These are phyloP conservation scores for Sebastes elongatus DNA, from an alignment of 2,797 vertebrate species.

Conservation along the genomic window DNA sequence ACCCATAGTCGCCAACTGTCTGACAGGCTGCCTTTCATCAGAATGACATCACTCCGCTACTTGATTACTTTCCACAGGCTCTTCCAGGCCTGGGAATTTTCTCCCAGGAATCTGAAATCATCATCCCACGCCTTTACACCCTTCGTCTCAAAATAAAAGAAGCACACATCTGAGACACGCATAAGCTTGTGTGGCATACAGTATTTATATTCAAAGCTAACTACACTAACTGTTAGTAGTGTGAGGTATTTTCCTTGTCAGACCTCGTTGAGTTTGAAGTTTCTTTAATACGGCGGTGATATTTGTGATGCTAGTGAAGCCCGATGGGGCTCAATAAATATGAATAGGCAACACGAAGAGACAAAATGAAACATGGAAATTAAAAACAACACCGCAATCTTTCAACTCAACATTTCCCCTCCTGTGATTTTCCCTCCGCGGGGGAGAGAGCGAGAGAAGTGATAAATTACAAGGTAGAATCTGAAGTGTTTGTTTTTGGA, in stretches of 20 bases:
- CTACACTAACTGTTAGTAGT: background rate
- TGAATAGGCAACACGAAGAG: background rate
- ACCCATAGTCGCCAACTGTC: slow-evolving; percentile 74
- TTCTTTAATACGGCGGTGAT: background rate
- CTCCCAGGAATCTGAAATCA: slow-evolving; percentile 74
- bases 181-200: slow-evolving; percentile 31
- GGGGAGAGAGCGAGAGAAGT: slow-evolving; percentile 30
- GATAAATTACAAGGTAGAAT: slow-evolving; percentile 78
- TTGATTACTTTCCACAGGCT: slow-evolving; percentile 81
- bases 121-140: slow-evolving; percentile 63
- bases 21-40: slow-evolving; percentile 82
- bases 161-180: slow-evolving; percentile 46
- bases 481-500: slow-evolving; percentile 74
- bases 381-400: slow-evolving; percentile 54
- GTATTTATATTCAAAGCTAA: slow-evolving; percentile 31
- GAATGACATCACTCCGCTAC: slow-evolving; percentile 80
- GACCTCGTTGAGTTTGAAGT: background rate
- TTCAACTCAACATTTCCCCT: slow-evolving; percentile 46
- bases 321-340: slow-evolving; percentile 15
- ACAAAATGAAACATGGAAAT: slow-evolving; percentile 30
- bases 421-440: slow-evolving; percentile 41
- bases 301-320: background rate
- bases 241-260: background rate
- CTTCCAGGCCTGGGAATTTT: slow-evolving; percentile 78
- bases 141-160: slow-evolving; percentile 54